phyloP scores from a whole-genome alignment of 2,797 vertebrate species.

The Aulostomus chinensis region DNA sequence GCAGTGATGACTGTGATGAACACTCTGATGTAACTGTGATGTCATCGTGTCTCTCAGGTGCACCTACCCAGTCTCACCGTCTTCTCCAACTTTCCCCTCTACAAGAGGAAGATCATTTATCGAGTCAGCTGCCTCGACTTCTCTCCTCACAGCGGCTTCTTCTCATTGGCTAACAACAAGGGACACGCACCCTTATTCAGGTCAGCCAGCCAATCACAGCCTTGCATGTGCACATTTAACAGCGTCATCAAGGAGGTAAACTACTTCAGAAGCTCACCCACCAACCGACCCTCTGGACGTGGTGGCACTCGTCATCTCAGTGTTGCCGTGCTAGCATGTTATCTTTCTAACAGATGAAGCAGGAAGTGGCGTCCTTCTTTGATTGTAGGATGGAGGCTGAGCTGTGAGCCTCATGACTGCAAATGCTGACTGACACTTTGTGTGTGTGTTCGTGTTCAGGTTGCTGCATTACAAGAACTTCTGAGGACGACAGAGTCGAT shows the following conservation, averaged over 20 bases:
- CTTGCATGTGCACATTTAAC: too few relatives aligned
- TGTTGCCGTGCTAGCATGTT: too few relatives aligned
- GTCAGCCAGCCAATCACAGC: conserved; percentile 63
- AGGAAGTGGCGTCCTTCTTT: too few relatives aligned
- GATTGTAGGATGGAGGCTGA: too few relatives aligned
- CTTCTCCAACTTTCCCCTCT: conserved; percentile 92
- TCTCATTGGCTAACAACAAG: conserved; percentile 91
- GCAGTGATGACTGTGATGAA: neutral
- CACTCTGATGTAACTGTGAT: too few relatives aligned
- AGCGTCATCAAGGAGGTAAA: too few relatives aligned
- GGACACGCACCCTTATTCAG: conserved; percentile 90
- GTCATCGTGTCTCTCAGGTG: conserved; percentile 74
- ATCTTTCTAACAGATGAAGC: too few relatives aligned
- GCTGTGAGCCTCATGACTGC: too few relatives aligned
- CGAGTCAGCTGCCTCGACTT: conserved; percentile 86
- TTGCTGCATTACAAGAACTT: conserved; percentile 88
- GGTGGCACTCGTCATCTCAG: too few relatives aligned
- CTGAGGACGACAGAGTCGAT: conserved; percentile 52
- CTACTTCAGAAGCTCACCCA: too few relatives aligned
- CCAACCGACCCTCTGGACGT: too few relatives aligned
- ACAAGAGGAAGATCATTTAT: conserved; percentile 80
- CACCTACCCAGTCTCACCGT: conserved; percentile 90
- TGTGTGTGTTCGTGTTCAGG: conserved; percentile 21
- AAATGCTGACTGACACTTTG: neutral
- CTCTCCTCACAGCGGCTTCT: conserved; percentile 92